Conservation (phyloP, 2,888 invertebrate species). For the Zygogramma bicolorata region DNA sequence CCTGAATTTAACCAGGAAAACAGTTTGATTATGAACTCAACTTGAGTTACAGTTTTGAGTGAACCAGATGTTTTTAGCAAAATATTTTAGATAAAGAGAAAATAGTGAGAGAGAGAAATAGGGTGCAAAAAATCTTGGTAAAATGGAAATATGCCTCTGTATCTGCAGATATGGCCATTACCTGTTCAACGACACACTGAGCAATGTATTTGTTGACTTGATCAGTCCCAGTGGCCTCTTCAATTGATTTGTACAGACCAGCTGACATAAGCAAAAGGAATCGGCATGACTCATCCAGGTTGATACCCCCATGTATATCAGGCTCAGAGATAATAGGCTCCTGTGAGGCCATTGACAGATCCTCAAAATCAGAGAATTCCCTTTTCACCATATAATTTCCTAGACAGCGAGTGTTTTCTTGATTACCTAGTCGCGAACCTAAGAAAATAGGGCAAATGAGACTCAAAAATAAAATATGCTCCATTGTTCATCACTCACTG, state of each 20-base stretch:
- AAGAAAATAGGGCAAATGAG: conserved; percentile 40
- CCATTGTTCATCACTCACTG: conserved; percentile 64
- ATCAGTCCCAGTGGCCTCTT: conserved; percentile 81
- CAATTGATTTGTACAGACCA: conserved; percentile 85
- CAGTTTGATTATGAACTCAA: too few species aligned
- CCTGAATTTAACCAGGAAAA: too few species aligned
- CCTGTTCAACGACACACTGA: conserved; percentile 83
- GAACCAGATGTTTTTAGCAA: too few species aligned
- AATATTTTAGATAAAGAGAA: too few species aligned
- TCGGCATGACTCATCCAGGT: conserved; percentile 82
- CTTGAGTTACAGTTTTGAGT: too few species aligned
- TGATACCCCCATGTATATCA: conserved; percentile 85
- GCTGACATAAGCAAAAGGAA: conserved; percentile 89
- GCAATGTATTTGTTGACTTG: conserved; percentile 87
- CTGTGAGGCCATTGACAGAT: conserved; percentile 74
- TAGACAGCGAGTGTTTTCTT: conserved; percentile 85
- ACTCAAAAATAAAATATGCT: neutral
- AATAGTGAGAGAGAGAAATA: too few species aligned
- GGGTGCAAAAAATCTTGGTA: too few species aligned
- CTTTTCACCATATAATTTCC: conserved; percentile 91
- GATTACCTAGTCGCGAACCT: conserved; percentile 82
- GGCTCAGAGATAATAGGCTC: conserved; percentile 89
- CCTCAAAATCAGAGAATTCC: conserved; percentile 85
- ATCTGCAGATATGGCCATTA: conserved; percentile 59
- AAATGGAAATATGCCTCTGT: too few species aligned